Evolutionary conservation across 1,140 invertebrate species (phyloP).

Genomic region (Vanessa tameamea): DNA sequence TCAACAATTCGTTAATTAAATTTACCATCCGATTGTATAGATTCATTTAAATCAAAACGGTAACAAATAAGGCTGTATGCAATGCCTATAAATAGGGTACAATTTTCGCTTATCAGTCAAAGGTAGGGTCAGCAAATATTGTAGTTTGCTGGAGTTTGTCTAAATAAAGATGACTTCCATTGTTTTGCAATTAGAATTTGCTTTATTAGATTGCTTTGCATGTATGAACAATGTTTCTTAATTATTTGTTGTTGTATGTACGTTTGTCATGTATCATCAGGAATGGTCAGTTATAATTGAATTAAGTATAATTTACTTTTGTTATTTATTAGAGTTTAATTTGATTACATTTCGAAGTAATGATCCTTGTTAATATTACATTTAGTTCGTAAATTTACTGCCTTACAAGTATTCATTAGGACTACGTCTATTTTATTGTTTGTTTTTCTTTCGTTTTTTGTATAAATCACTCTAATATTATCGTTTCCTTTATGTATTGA

Average conservation of each 20-base stretch:
- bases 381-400: too few relatives aligned
- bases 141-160: slow-evolving; percentile 32
- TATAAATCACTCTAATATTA: too few relatives aligned
- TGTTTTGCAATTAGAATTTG: slow-evolving; percentile 47
- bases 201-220: slow-evolving; percentile 37
- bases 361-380: too few relatives aligned
- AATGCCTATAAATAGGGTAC: slow-evolving; percentile 34
- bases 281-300: not conserved
- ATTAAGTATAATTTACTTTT: not conserved
- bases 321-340: too few relatives aligned
- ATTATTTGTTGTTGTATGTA: slow-evolving; percentile 7
- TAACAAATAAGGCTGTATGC: not conserved
- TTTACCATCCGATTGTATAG: too few relatives aligned
- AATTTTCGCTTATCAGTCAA: slow-evolving; percentile 53
- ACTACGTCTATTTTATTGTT: too few relatives aligned
- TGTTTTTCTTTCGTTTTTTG: too few relatives aligned
- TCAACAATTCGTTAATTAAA: too few relatives aligned
- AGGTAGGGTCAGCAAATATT: slow-evolving; percentile 59
- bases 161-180: slow-evolving; percentile 42
- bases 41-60: too few relatives aligned
- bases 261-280: not conserved
- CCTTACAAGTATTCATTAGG: too few relatives aligned
- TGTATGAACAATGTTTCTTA: slow-evolving; percentile 27
- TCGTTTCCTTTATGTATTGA: too few relatives aligned
- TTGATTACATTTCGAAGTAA: too few relatives aligned